Conservation (phyloP, 2,797 vertebrate genomes). For the Gambelia wislizenii region DNA sequence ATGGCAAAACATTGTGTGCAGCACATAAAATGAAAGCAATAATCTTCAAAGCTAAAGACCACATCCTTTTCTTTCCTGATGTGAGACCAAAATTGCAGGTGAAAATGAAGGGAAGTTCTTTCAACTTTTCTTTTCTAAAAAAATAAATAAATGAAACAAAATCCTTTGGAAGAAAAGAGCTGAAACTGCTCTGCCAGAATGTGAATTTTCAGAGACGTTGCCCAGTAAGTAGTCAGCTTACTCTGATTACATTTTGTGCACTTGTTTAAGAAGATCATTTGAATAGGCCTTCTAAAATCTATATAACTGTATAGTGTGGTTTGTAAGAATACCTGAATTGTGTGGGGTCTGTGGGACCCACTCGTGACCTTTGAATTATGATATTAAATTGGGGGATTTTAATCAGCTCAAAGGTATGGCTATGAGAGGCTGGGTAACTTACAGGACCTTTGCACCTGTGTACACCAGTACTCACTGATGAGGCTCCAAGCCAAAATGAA, state of each 20-base stretch:
- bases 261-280: not conserved
- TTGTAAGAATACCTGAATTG: too few relatives aligned
- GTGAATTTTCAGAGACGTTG: not conserved
- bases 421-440: too few relatives aligned
- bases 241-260: not conserved
- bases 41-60: slow-evolving; percentile 52
- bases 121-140: slow-evolving; percentile 20
- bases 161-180: slow-evolving; percentile 44
- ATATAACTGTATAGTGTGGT: not conserved
- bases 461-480: too few relatives aligned
- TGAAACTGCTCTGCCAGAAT: slow-evolving; percentile 29
- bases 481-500: too few relatives aligned
- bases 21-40: slow-evolving; percentile 53
- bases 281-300: not conserved
- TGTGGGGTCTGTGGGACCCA: too few relatives aligned
- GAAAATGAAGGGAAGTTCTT: slow-evolving; percentile 56
- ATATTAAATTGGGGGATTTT: too few relatives aligned
- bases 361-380: too few relatives aligned
- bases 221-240: not conserved
- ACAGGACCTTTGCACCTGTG: too few relatives aligned
- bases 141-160: slow-evolving; percentile 7
- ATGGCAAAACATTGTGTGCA: slow-evolving; percentile 39
- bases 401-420: too few relatives aligned
- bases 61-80: slow-evolving; percentile 49
- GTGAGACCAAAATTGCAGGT: slow-evolving; percentile 46